Evolutionary conservation across 37 sponge, comb jelly and placozoan species (phyloP), one percentile per base, ranked within the genome.

Genomic region (Lycopodina hypogea): DNA sequence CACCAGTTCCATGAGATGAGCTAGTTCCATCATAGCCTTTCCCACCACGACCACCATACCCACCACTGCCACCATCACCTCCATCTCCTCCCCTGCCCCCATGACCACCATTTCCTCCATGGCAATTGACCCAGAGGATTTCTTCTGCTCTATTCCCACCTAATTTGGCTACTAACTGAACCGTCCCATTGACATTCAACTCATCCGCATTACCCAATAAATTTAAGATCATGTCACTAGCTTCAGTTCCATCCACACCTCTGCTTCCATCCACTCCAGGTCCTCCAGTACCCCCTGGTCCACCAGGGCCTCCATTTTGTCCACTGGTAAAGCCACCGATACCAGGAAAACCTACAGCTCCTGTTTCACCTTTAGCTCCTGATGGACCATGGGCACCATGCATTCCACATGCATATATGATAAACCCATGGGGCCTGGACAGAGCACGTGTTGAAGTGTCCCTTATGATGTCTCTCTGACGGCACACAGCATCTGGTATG

Each of bases 21-120:
- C 69, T 71, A 18, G 62, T 26, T 40, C 91, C 91, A 67, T 53
- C 58, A 30, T 64, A 30, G 24, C 87, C 87, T 22, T 22, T 69
- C 29, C 80, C 84, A 2, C 93, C 93, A 75, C 19, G 24, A 29
- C 90, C 90, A 6, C 93, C 89, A 36, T 29, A 56, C 61, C 86
- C 86, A 18, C 89, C 93, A 42, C 37, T n/a, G 0, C 91, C 92
- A 41, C 92, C 92, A 19, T 40, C 40, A 40, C 93, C 89, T 11
- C 93, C 93, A 76, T 78, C 74, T 17, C 93, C 89, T 50, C 94
- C 94, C 19, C 84, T 30, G 40, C 90, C 94, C 34, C 90, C 90
- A 83, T 83, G 32, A 29, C 90, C 94, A 30, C 94, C 94, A 71
- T 87, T 56, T 21, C 94, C 94, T 40, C 94, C 94, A 28, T 78